Percentiles rank a stretch among this genome's conserved stretches.
phyloP scores from a whole-genome alignment of 2,797 vertebrate genomes.

The Denticeps clupeoides region DNA sequence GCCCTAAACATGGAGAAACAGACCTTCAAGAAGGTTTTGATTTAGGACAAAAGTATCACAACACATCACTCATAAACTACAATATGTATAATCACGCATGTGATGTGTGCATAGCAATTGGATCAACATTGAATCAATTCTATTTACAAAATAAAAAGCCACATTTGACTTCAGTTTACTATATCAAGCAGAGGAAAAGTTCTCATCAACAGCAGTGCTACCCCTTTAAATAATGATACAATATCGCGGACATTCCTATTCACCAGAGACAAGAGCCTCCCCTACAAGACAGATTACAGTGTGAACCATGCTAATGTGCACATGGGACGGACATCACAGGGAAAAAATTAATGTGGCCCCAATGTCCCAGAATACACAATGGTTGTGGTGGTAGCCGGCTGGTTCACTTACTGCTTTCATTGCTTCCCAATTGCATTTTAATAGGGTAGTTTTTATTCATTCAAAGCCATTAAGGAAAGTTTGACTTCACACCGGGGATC shows the following conservation, averaged over 20 bases:
- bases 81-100: too few species aligned
- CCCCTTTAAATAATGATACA: slow-evolving; percentile 54
- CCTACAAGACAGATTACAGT: slow-evolving; percentile 68
- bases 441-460: slow-evolving; percentile 75
- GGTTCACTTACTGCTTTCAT: slow-evolving; percentile 67
- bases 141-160: too few species aligned
- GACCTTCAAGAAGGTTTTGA: too few species aligned
- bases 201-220: slow-evolving; percentile 28
- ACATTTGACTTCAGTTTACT: too few species aligned
- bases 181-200: slow-evolving; percentile 4
- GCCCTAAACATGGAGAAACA: too few species aligned
- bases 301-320: slow-evolving; percentile 70
- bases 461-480: slow-evolving; percentile 66
- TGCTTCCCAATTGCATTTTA: slow-evolving; percentile 74
- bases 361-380: slow-evolving; percentile 64
- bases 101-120: too few species aligned
- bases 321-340: slow-evolving; percentile 65
- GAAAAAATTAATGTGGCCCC: slow-evolving; percentile 68
- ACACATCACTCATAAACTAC: too few species aligned
- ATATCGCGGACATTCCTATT: slow-evolving; percentile 49
- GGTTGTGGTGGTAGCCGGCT: slow-evolving; percentile 61
- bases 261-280: slow-evolving; percentile 57
- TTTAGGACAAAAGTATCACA: too few species aligned
- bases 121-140: too few species aligned
- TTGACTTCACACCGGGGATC: slow-evolving; percentile 59